Evolutionary conservation across 2,113 vertebrate species (phyloP).

Genomic region (Hemiprocne comata): DNA sequence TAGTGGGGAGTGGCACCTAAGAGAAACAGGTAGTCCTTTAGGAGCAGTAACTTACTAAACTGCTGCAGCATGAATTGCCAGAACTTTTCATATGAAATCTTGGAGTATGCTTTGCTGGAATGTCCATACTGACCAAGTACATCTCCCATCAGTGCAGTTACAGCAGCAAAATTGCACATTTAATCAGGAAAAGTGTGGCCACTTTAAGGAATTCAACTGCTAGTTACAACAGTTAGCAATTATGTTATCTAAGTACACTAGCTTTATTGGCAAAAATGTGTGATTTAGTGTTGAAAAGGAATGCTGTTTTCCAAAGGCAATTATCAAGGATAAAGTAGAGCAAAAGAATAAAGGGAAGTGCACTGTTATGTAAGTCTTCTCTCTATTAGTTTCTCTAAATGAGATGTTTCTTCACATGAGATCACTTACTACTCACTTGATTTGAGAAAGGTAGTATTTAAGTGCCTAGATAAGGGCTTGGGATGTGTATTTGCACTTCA

Average conservation of each 20-base stretch:
- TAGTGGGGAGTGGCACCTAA: not conserved
- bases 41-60: not conserved
- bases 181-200: not conserved
- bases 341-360: not conserved
- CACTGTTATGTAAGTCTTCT: not conserved
- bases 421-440: not conserved
- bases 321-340: not conserved
- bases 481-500: not conserved
- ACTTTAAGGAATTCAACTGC: not conserved
- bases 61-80: not conserved
- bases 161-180: not conserved
- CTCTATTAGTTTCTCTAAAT: not conserved
- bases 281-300: not conserved
- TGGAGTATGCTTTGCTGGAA: not conserved
- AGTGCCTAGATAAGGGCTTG: not conserved
- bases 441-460: not conserved
- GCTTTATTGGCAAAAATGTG: not conserved
- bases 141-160: not conserved
- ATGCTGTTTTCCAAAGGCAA: not conserved
- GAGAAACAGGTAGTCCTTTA: not conserved
- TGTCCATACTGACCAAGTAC: not conserved
- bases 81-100: not conserved
- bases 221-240: not conserved
- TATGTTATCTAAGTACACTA: not conserved
- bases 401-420: not conserved